Conservation (phyloP, 2,888 invertebrate species). For the Stenodema calcarata region DNA sequence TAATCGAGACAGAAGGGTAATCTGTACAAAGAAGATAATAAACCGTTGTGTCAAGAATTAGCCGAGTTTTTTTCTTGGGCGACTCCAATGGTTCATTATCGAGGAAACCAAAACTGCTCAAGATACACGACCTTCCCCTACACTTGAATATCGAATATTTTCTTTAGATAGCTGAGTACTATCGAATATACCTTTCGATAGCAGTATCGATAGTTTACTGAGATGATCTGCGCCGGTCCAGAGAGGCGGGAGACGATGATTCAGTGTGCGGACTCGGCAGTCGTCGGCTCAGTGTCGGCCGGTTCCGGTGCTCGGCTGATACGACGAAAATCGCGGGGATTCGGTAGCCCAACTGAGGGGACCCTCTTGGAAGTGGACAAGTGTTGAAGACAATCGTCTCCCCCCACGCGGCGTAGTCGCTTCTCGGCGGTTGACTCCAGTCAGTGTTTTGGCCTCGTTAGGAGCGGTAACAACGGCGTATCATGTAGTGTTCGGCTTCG, state of each 20-base stretch:
- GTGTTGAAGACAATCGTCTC: background rate
- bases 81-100: no score
- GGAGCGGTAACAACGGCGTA: background rate
- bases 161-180: no score
- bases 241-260: background rate
- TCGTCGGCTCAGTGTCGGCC: background rate
- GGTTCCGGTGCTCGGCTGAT: background rate
- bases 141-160: no score
- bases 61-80: no score
- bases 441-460: background rate
- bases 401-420: background rate
- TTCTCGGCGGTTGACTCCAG: background rate
- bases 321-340: background rate
- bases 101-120: no score
- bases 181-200: no score
- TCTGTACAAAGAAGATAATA: no score
- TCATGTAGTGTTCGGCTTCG: background rate
- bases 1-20: no score
- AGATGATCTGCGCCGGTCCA: background rate
- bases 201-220: no score
- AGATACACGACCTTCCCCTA: no score
- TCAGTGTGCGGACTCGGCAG: background rate
- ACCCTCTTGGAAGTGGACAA: background rate
- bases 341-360: background rate
- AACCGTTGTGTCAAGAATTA: no score